phyloP scores from a whole-genome alignment of 2,888 invertebrate genomes.

The Beris morrisii region DNA sequence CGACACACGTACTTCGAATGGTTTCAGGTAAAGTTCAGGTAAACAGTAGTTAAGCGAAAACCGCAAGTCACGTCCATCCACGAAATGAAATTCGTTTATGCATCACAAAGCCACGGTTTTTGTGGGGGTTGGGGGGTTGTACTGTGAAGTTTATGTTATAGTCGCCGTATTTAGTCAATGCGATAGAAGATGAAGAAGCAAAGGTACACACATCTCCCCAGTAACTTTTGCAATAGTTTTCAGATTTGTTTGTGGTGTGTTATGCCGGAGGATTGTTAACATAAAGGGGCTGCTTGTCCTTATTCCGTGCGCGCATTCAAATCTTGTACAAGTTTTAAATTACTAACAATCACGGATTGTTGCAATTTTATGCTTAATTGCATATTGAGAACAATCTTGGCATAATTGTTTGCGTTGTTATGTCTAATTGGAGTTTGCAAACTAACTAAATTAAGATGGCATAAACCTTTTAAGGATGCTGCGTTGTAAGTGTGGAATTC shows the following conservation, averaged over 20 bases:
- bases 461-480: too few relatives aligned
- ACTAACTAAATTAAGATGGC: too few relatives aligned
- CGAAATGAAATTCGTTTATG: constrained; percentile 34
- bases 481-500: too few relatives aligned
- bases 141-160: too few relatives aligned
- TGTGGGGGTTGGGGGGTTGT: too few relatives aligned
- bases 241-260: constrained; percentile 17
- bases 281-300: too few relatives aligned
- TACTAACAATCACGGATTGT: constrained; percentile 23
- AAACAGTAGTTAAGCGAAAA: constrained; percentile 36
- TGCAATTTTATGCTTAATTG: constrained; percentile 25
- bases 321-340: constrained; percentile 23
- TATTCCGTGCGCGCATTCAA: constrained; percentile 17
- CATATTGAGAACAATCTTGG: constrained; percentile 14
- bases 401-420: constrained; percentile 18
- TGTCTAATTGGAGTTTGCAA: constrained; percentile 17
- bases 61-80: constrained; percentile 38
- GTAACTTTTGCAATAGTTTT: constrained; percentile 16
- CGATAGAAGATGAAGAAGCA: too few relatives aligned
- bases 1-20: constrained; percentile 31
- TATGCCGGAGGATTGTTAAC: not conserved
- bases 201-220: too few relatives aligned
- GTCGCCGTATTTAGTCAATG: too few relatives aligned
- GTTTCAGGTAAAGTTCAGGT: constrained; percentile 34
- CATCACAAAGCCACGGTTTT: constrained; percentile 26